Conservation (phyloP, 2,888 invertebrate species). For the Elegia similella region DNA sequence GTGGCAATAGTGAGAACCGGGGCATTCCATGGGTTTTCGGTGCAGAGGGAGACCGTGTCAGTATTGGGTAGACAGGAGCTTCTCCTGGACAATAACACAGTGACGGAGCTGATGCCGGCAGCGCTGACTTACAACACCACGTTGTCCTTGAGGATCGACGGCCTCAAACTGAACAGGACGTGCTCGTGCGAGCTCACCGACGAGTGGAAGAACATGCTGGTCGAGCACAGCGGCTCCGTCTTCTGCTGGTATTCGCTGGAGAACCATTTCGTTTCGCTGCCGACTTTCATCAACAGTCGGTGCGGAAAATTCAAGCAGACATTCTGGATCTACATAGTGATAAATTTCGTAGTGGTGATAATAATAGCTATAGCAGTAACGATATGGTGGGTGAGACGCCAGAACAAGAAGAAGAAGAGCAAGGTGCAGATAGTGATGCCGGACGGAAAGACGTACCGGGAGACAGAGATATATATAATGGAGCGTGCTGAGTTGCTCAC, state of each 20-base stretch:
- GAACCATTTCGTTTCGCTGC: constrained; percentile 59
- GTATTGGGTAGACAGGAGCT: constrained; percentile 72
- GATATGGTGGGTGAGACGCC: constrained; percentile 65
- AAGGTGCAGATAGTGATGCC: constrained; percentile 88
- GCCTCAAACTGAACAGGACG: constrained; percentile 80
- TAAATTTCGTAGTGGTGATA: constrained; percentile 66
- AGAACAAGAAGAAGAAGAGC: constrained; percentile 79
- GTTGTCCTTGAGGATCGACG: constrained; percentile 80
- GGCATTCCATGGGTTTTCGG: constrained; percentile 83
- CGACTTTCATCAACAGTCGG: constrained; percentile 62
- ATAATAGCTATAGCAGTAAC: constrained; percentile 71
- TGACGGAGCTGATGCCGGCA: constrained; percentile 77
- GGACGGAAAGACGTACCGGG: constrained; percentile 90
- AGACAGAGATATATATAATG: constrained; percentile 92
- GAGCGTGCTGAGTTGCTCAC: constrained; percentile 91
- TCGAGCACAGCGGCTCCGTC: constrained; percentile 59
- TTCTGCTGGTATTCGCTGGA: constrained; percentile 70
- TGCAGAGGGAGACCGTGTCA: constrained; percentile 70
- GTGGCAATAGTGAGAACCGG: constrained; percentile 81
- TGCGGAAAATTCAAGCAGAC: constrained; percentile 69
- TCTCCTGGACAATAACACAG: constrained; percentile 84
- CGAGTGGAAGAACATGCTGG: constrained; percentile 57
- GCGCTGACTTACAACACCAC: constrained; percentile 83
- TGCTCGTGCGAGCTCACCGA: constrained; percentile 81
- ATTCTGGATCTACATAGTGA: constrained; percentile 73